Evolutionary conservation across 2,797 vertebrate species (phyloP).

Genomic region (Tokudaia muenninki): DNA sequence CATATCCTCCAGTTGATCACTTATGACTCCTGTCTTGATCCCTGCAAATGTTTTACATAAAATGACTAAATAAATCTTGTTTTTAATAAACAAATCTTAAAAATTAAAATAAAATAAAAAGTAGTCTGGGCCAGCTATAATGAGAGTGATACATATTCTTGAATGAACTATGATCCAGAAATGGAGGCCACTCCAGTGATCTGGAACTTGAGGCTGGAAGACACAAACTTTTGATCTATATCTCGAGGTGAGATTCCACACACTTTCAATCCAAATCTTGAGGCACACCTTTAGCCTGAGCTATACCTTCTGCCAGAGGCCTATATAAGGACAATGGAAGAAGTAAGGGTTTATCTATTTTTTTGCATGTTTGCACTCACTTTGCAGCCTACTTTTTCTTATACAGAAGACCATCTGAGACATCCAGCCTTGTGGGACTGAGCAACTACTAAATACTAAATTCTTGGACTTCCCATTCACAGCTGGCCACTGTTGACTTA

Average conservation of each 20-base stretch:
- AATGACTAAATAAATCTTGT: not conserved
- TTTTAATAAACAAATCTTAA: no score
- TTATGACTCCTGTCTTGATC: not conserved
- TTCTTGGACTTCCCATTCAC: not conserved
- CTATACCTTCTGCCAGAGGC: not conserved
- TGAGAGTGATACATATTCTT: not conserved
- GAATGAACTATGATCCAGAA: not conserved
- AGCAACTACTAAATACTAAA: not conserved
- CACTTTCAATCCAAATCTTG: not conserved
- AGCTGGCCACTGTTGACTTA: not conserved
- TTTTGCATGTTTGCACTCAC: not conserved
- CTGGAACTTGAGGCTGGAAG: not conserved
- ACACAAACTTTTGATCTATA: not conserved
- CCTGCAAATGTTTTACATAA: not conserved
- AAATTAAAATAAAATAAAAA: not conserved
- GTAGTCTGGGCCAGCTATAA: not conserved
- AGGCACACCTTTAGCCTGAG: not conserved
- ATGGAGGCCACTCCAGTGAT: not conserved
- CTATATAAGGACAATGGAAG: not conserved
- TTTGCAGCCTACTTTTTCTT: not conserved
- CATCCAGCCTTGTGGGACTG: not conserved
- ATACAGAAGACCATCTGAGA: not conserved
- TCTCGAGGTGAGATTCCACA: not conserved
- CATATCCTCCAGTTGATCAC: not conserved
- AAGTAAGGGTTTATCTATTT: not conserved